Base-by-base conservation (phyloP, 2,113 vertebrate genomes). In the Perca flavescens region DNA sequence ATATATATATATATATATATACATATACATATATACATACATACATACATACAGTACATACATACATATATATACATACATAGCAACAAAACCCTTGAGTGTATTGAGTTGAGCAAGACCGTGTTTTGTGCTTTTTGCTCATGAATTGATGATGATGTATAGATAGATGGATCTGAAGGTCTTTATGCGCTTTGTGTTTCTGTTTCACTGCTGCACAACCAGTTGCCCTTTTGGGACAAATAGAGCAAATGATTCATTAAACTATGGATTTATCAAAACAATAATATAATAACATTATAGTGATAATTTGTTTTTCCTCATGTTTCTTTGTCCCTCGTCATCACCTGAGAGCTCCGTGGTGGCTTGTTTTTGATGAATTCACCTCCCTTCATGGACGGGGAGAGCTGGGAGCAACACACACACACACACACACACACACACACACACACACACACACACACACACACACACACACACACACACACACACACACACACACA, bases 321-420 rank as follows among this genome's bases (percentile, higher is more conserved):
- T 54, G 52, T 80, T 87, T 81, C 74, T 89, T 89, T 88, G 86
- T 89, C 34, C 62, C 64, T 81, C n/a, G 9, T 57, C 79, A 82
- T 89, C 84, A 91, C 89, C 91, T 89, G 82, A 86, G 82, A 86
- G 85, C 77, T 69, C 28, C 12, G 21, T 57, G 86, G 63, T 52
- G 62, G 57, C 74, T 85, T 87, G 64, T 86, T 91, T 88, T 87
- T 85, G 52, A 85, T 90, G 87, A 85, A 77, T 80, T 89, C 80
- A 86, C 57, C 74, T 84, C 79, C 83, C 69, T 69, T 6, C 34
- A 34, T 34, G 49, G 62, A 40, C 71, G 82, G n/a, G n/a, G 40
- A 3, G 70, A 40, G 53, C 36, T 3, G 52, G 61, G 53, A 79
- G 63, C 70, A 88, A 92, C 85, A 90, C 84, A 85, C 85, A 87